Evolutionary conservation across 2,888 invertebrate genomes (phyloP), one percentile per base, ranked within the genome.

Genomic region (Aporophyla lueneburgensis): DNA sequence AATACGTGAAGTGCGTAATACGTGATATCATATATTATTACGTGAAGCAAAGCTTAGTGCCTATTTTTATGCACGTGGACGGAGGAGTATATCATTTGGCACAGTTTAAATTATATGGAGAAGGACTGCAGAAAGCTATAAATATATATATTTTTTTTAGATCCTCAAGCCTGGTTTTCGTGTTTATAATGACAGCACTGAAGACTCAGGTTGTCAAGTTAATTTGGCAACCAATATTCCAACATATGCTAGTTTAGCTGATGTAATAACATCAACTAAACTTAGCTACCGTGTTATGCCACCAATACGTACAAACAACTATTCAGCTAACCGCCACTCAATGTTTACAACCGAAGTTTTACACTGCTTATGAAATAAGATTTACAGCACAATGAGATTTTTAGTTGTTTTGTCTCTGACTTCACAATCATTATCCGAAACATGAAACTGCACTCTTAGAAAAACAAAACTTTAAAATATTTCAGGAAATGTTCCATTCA

Each of bases 301-400:
- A 73, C 65, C 62, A 72, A 58, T 73, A 65, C 24, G 19, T n/a
- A 49, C 56, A 19, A 33, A 78, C 71, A 59, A 72, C 27, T 51
- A 74, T 73, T 58, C 24, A 27, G 40, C 12, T 43, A 19, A 56
- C 80, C 58, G 53, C 24, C 58, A 49, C 19, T 65, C 63, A 78
- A 72, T 58, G 56, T 56, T 62, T 56, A 62, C 33, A 70, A 19
- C 27, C 27, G 16, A 49, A 74, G 33, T 54, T 61, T n/a, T 12
- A 59, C n/a, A n/a, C 33, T 33, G 73, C 46, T 80, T 54, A 16
- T 49, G 65, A 74, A 74, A 71, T 24, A 78, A 40, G 40, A 51
- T 12, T 9, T 56, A 46, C 43, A 49, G 7, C 9, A 53, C 24
- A 9, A 12, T n/a, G 0, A 43, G 40, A 21, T 49, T 73, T 43